Evolutionary conservation across 1,140 invertebrate species (phyloP).

Genomic region (Procambarus clarkii): DNA sequence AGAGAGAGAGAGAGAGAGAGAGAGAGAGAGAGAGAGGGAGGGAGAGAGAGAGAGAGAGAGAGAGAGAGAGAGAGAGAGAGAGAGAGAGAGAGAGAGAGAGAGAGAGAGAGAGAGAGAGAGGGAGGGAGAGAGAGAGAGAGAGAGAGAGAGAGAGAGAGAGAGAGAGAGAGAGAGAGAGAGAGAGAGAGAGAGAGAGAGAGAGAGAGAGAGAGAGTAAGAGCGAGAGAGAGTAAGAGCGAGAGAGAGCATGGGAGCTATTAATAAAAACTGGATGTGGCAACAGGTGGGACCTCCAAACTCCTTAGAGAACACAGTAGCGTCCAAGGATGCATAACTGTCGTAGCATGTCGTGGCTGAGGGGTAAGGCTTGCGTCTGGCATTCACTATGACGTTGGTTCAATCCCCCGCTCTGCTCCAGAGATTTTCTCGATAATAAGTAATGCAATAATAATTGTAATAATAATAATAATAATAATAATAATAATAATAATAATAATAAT

Average conservation of each 20-base stretch:
- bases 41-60: neutral
- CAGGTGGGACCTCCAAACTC: too few species aligned
- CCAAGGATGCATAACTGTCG: too few species aligned
- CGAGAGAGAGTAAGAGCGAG: slow-evolving; percentile 22
- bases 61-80: neutral
- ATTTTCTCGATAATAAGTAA: too few species aligned
- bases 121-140: neutral
- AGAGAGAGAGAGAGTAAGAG: slow-evolving; percentile 28
- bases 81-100: slow-evolving; percentile 7
- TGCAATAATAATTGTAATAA: too few species aligned
- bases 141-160: slow-evolving; percentile 3
- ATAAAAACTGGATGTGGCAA: too few species aligned
- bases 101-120: neutral
- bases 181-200: slow-evolving; percentile 30
- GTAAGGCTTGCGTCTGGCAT: too few species aligned
- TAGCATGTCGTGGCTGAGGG: too few species aligned
- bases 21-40: neutral
- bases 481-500: too few species aligned
- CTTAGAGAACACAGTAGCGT: too few species aligned
- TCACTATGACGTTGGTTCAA: too few species aligned
- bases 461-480: too few species aligned
- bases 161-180: neutral
- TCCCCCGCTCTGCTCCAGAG: too few species aligned
- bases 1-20: neutral
- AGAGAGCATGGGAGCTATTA: neutral